phyloP scores from a whole-genome alignment of 2,888 invertebrate species.

The Unio pictorum region DNA sequence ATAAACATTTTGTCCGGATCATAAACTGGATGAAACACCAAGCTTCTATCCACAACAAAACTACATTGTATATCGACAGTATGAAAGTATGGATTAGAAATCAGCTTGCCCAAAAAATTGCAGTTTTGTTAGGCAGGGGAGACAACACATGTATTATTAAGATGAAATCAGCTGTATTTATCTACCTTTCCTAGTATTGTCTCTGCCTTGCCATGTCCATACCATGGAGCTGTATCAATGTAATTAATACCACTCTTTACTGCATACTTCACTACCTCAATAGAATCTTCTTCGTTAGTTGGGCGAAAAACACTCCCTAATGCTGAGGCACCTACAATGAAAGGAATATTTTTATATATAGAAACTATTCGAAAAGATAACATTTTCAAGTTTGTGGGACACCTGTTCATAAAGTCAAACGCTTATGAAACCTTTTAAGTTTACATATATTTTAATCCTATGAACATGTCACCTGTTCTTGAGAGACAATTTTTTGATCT shows the following conservation, averaged over 20 bases:
- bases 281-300: constrained; percentile 78
- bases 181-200: constrained; percentile 81
- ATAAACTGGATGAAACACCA: too few species aligned
- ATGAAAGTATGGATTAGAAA: background rate
- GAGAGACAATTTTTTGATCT: too few species aligned
- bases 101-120: background rate
- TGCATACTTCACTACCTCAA: constrained; percentile 80
- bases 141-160: background rate
- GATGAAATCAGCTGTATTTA: too few species aligned
- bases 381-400: background rate
- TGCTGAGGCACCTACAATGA: constrained; percentile 59
- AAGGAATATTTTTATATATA: too few species aligned
- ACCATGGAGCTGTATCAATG: constrained; percentile 93
- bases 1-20: too few species aligned
- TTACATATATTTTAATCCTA: background rate
- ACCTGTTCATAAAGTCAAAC: background rate
- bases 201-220: constrained; percentile 91
- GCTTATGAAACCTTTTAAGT: background rate
- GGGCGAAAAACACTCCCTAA: constrained; percentile 64
- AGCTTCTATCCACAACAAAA: too few species aligned
- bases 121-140: background rate
- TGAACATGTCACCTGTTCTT: background rate
- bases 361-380: too few species aligned
- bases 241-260: constrained; percentile 89
- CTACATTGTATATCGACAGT: too few species aligned